Percentiles rank a stretch among this genome's conserved stretches.
These are phyloP conservation scores for Apoderus coryli DNA, from an alignment of 2,888 invertebrate genomes.

Conservation along the genomic window DNA sequence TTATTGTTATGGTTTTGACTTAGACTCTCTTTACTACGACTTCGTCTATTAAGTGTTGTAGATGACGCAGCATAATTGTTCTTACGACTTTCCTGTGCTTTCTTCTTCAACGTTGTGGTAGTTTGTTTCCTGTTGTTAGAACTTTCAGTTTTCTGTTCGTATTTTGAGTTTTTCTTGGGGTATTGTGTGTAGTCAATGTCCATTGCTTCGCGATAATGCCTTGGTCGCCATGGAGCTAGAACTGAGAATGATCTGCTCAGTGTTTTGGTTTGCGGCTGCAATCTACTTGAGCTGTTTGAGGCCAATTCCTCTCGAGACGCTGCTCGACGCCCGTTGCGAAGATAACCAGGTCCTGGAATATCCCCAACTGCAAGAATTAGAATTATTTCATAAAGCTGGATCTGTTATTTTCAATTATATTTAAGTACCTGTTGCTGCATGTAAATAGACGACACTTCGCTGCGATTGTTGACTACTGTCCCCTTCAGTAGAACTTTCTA, in stretches of 20 bases:
- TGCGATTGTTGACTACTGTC: conserved; percentile 69
- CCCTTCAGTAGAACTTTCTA: conserved; percentile 57
- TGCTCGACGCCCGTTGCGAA: conserved; percentile 41
- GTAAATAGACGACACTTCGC: conserved; percentile 69
- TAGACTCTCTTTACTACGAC: conserved; percentile 34
- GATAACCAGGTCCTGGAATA: conserved; percentile 56
- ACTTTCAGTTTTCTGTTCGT: conserved; percentile 26
- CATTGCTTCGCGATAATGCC: conserved; percentile 54
- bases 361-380: conserved; percentile 49
- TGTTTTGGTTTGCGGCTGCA: conserved; percentile 50
- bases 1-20: no score
- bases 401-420: no score
- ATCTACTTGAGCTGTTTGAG: conserved; percentile 39
- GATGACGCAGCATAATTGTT: conserved; percentile 25
- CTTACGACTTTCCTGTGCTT: conserved; percentile 34
- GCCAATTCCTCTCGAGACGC: conserved; percentile 64
- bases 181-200: conserved; percentile 69
- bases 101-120: conserved; percentile 32
- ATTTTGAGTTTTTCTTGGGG: conserved; percentile 34
- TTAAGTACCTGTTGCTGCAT: conserved; percentile 61
- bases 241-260: conserved; percentile 70
- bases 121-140: conserved; percentile 28
- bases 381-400: conserved; percentile 3
- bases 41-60: conserved; percentile 30
- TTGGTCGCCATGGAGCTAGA: conserved; percentile 72